Evolutionary conservation across 2,888 invertebrate genomes (phyloP).

Genomic region (Chymomyza procnemis): DNA sequence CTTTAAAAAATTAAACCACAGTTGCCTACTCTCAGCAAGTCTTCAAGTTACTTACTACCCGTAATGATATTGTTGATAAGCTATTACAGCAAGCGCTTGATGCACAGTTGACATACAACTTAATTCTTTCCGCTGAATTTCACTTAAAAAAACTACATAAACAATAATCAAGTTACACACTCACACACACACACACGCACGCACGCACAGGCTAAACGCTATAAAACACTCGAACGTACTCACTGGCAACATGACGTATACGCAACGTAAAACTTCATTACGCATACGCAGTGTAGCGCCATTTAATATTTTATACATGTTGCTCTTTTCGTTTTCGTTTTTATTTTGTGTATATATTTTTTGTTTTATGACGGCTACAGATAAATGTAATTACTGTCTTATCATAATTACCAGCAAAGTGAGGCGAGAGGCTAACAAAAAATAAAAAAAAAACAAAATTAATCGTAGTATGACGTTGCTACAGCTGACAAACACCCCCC

Average conservation of each 20-base stretch:
- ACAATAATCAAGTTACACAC: neutral
- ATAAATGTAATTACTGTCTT: slow-evolving; percentile 72
- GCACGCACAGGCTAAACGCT: neutral
- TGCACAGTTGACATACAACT: neutral
- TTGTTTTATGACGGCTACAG: slow-evolving; percentile 53
- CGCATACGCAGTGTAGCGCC: slow-evolving; percentile 54
- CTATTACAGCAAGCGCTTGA: neutral
- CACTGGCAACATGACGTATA: slow-evolving; percentile 44
- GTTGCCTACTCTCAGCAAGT: neutral
- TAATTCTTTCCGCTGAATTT: neutral
- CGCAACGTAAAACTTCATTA: slow-evolving; percentile 45
- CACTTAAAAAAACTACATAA: neutral
- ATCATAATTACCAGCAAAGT: slow-evolving; percentile 66
- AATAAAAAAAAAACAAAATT: slow-evolving; percentile 5
- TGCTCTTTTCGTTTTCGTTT: neutral
- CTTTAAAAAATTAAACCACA: too few species aligned
- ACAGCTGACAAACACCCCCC: slow-evolving; percentile 28
- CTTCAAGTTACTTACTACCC: neutral
- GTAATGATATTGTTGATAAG: neutral
- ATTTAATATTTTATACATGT: slow-evolving; percentile 18
- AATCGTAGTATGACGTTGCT: slow-evolving; percentile 55
- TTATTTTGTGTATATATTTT: neutral
- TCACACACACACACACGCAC: neutral
- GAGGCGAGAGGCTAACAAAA: slow-evolving; percentile 28
- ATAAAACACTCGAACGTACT: neutral